These are phyloP conservation scores for Prinia subflava DNA, from an alignment of 2,113 vertebrate genomes.

Conservation along the genomic window DNA sequence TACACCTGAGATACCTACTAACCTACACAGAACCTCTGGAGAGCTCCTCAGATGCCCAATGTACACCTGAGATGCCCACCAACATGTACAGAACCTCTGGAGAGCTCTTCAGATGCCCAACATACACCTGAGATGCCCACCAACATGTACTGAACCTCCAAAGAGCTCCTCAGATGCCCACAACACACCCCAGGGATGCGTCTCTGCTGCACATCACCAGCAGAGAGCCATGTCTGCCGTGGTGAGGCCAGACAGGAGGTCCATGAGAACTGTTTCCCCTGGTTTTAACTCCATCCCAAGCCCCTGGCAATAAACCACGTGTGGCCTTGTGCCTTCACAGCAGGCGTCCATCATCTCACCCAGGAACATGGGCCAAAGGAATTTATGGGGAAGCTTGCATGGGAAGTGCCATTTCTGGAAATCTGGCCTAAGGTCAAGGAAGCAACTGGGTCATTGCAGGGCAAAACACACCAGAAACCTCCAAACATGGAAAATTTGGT, in stretches of 20 bases:
- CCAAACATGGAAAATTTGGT: not conserved
- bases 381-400: rapidly evolving
- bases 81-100: not conserved
- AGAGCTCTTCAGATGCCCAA: not conserved
- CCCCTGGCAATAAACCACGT: rapidly evolving
- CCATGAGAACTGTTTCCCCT: rapidly evolving
- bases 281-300: not conserved
- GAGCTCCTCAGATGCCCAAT: not conserved
- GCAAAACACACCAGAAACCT: not conserved
- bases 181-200: rapidly evolving
- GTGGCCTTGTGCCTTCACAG: not conserved
- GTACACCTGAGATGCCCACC: too few species aligned
- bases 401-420: not conserved
- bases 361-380: not conserved
- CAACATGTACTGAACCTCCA: not conserved
- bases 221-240: rapidly evolving
- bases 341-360: rapidly evolving
- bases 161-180: not conserved
- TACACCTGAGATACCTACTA: not conserved
- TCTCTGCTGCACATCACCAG: rapidly evolving
- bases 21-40: rapidly evolving
- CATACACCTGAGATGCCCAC: not conserved
- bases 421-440: not conserved
- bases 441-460: not conserved
- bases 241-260: rapidly evolving